phyloP scores from a whole-genome alignment of 1,140 invertebrate genomes.

The Tachypleus tridentatus region DNA sequence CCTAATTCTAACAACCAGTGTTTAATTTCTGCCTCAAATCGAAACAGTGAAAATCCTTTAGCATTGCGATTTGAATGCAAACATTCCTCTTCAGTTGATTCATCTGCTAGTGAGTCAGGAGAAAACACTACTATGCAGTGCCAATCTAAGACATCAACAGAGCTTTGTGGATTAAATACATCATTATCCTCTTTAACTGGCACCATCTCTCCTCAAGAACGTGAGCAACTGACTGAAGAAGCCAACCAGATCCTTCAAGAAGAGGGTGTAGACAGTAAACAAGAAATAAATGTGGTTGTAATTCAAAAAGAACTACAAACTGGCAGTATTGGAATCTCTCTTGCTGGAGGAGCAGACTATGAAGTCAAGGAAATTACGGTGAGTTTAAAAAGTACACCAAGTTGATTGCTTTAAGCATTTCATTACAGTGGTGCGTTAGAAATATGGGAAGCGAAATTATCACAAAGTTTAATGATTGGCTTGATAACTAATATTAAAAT shows the following conservation, averaged over 20 bases:
- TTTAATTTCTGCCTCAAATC: not conserved
- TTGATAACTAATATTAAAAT: too few species aligned
- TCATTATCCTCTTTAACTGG: not conserved
- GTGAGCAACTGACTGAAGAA: conserved; percentile 49
- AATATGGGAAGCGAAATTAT: too few species aligned
- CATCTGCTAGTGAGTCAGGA: not conserved
- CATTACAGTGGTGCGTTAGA: too few species aligned
- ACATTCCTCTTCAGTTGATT: not conserved
- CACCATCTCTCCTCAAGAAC: conserved; percentile 47
- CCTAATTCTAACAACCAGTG: not conserved
- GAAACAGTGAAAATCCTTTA: not conserved
- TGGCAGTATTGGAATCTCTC: conserved; percentile 67
- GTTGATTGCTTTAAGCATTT: too few species aligned
- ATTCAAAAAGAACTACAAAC: not conserved
- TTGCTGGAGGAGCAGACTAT: conserved; percentile 76
- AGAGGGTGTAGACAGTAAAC: conserved; percentile 25
- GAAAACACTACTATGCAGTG: not conserved
- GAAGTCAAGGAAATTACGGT: conserved; percentile 83
- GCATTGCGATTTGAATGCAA: not conserved
- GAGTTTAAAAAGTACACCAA: conserved; percentile 27
- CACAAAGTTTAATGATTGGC: too few species aligned
- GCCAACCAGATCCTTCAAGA: conserved; percentile 47
- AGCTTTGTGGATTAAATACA: not conserved
- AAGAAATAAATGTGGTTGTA: not conserved
- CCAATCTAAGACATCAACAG: not conserved